Evolutionary conservation across 2,888 invertebrate genomes (phyloP).

Genomic region (Watsonalla binaria): DNA sequence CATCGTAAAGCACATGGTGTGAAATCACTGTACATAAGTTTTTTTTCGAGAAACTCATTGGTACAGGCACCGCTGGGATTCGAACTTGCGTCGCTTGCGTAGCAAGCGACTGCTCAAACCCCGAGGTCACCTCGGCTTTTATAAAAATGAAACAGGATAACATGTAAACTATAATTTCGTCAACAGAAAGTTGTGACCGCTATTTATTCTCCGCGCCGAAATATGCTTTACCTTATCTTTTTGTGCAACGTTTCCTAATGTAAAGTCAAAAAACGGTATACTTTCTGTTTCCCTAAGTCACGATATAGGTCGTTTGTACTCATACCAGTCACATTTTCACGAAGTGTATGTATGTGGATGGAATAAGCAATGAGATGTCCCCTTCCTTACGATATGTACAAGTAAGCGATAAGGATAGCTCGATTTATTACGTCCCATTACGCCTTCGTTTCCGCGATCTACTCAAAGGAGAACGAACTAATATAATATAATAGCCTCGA

Average conservation of each 20-base stretch:
- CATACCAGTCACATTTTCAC: conserved; percentile 50
- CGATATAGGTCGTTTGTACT: conserved; percentile 30
- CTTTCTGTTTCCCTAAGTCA: conserved; percentile 15
- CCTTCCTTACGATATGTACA: conserved; percentile 46
- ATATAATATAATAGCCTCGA: background rate
- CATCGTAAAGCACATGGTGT: too few species aligned
- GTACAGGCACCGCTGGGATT: too few species aligned
- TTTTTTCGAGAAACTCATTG: too few species aligned
- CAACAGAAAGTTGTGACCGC: background rate
- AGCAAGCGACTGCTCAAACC: too few species aligned
- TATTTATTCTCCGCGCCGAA: background rate
- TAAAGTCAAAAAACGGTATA: background rate
- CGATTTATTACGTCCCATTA: conserved; percentile 54
- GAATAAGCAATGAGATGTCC: conserved; percentile 57
- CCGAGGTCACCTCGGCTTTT: too few species aligned
- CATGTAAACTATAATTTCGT: too few species aligned
- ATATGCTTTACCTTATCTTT: background rate
- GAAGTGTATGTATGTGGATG: conserved; percentile 49
- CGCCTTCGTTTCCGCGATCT: conserved; percentile 16
- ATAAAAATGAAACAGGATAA: too few species aligned
- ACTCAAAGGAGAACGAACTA: conserved; percentile 9
- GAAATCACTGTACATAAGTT: too few species aligned
- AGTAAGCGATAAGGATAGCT: conserved; percentile 46
- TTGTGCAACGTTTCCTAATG: background rate
- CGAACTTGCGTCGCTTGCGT: too few species aligned